Evolutionary conservation across 64 coral and sea anemone species (phyloP), one percentile per base, ranked within the genome.

Genomic region (Dendrophyllia cribrosa): DNA sequence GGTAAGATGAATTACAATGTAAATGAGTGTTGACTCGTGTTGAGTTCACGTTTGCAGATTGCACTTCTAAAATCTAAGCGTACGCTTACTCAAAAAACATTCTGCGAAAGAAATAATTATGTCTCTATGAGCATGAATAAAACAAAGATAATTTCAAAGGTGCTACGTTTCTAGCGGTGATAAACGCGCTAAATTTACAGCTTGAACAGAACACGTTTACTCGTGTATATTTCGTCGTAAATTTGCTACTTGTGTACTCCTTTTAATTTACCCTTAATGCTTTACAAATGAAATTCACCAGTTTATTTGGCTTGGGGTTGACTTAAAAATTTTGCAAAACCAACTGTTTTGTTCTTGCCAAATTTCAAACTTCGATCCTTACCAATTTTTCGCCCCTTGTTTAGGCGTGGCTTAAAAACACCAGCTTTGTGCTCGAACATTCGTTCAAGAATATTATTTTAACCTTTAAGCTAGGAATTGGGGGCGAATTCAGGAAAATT

Each of bases 1-100:
- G 95, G 95, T 97, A 97, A 88, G 92, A 51, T 56, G 17, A 60
- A 2, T 17, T 68, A 12, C 11, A 20, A 14, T 49, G 59, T 34
- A 34, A 34, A 34, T 34, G 34, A 34, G 9, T 6, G 17, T 25
- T 79, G 9, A 26, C 3, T 15, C 23, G 25, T 60, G 1, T 24
- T 34, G 34, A 34, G 0, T 34, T 34, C 8, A 17, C 4, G 1
- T 43, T 80, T 80, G 23, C 56, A 43, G 58, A 44, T 19, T 62
- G 14, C 77, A 61, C 15, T 9, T 15, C 14, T 43, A 20, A 62
- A n/a, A 5, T 19, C 14, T 1, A 3, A 3, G 48, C 43, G 16
- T 75, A 20, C 16, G 56, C 12, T 59, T 43, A 5, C 3, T 78
- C 51, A 26, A 26, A 1, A 70, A 34, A 58, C 9, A 13, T 72